Conservation (phyloP, 2,888 invertebrate genomes). For the Hirtodrosophila alboralis region DNA sequence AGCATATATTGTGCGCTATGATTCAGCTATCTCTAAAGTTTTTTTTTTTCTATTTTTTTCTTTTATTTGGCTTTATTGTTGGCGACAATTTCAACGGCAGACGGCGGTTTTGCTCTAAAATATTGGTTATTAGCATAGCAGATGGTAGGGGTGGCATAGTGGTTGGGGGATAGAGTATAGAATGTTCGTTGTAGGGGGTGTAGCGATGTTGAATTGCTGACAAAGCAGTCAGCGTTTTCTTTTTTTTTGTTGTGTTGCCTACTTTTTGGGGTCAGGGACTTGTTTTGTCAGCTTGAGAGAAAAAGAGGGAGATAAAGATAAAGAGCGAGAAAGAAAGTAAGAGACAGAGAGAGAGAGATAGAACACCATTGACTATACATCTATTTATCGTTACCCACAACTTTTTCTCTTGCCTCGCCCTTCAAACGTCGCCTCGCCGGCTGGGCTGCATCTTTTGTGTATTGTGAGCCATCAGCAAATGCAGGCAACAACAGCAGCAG, state of each 20-base stretch:
- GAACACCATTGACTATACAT: constrained; percentile 50
- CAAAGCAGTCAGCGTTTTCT: constrained; percentile 67
- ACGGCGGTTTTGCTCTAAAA: constrained; percentile 59
- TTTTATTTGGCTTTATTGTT: constrained; percentile 40
- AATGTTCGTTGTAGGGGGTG: constrained; percentile 2
- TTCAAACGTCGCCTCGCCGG: constrained; percentile 30
- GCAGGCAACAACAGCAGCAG: constrained; percentile 43
- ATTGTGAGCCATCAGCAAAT: constrained; percentile 71
- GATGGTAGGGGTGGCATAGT: constrained; percentile 2
- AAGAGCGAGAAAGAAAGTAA: constrained; percentile 1
- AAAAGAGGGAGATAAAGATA: background rate
- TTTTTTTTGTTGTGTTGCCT: constrained; percentile 72
- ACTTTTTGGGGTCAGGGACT: constrained; percentile 79
- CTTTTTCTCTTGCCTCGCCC: constrained; percentile 24
- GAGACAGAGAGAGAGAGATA: constrained; percentile 3
- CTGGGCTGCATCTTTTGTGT: constrained; percentile 64
- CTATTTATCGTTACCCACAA: constrained; percentile 61
- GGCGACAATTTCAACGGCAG: constrained; percentile 54
- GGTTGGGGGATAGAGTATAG: background rate
- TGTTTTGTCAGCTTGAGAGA: constrained; percentile 61
- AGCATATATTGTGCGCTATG: constrained; percentile 30
- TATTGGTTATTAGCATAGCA: constrained; percentile 72
- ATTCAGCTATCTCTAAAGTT: constrained; percentile 47
- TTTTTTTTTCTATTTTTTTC: too few species aligned
- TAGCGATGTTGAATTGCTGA: constrained; percentile 51